Conservation (phyloP, 1,140 invertebrate species). For the Calliopsis andreniformis region DNA sequence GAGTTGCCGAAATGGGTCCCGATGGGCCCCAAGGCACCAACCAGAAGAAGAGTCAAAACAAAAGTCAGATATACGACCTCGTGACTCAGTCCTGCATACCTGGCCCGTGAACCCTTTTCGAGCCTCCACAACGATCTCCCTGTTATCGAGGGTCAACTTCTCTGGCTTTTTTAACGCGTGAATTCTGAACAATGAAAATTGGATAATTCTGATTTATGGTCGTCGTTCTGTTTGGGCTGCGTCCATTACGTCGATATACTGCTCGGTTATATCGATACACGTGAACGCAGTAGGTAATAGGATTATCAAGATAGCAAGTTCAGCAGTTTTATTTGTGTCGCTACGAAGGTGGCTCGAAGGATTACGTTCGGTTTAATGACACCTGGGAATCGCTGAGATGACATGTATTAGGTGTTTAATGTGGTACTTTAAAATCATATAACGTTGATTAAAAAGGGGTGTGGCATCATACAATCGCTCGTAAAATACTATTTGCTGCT, state of each 20-base stretch:
- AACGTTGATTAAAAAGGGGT: too few relatives aligned
- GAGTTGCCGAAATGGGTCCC: constrained; percentile 57
- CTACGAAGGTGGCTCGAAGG: constrained; percentile 2
- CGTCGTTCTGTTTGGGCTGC: background rate
- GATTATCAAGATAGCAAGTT: constrained; percentile 8
- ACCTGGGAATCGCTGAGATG: background rate
- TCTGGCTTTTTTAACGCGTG: background rate
- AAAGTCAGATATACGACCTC: constrained; percentile 75
- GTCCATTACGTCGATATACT: background rate
- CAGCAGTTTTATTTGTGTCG: background rate
- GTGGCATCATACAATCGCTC: too few relatives aligned
- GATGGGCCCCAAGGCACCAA: constrained; percentile 46
- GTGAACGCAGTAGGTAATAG: constrained; percentile 25
- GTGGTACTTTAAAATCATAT: background rate
- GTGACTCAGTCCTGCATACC: constrained; percentile 68
- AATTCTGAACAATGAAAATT: constrained; percentile 30
- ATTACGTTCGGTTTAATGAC: constrained; percentile 25
- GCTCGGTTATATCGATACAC: background rate
- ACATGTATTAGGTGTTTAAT: constrained; percentile 21
- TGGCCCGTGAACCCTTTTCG: constrained; percentile 26
- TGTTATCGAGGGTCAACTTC: constrained; percentile 18
- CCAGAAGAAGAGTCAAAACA: constrained; percentile 71
- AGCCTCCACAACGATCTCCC: background rate
- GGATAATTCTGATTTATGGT: constrained; percentile 7
- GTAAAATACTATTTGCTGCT: too few relatives aligned